Evolutionary conservation across 2,888 invertebrate species (phyloP).

Genomic region (Xestia sexstrigata): DNA sequence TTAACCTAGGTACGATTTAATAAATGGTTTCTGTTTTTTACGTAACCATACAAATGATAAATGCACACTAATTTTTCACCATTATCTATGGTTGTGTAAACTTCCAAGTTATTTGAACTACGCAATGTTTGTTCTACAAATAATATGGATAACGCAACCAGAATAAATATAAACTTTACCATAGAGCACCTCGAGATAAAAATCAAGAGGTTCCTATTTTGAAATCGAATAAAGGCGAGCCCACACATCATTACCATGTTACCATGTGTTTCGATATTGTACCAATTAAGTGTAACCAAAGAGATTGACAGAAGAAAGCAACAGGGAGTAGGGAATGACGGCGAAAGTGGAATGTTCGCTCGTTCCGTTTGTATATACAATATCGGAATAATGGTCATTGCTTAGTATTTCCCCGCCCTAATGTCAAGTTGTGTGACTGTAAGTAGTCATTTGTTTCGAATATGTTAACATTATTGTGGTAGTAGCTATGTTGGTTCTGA

Average conservation of each 20-base stretch:
- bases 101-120: constrained; percentile 26
- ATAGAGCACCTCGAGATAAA: constrained; percentile 55
- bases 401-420: constrained; percentile 66
- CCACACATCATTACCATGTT: constrained; percentile 62
- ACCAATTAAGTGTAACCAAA: constrained; percentile 80
- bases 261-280: constrained; percentile 75
- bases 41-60: constrained; percentile 32
- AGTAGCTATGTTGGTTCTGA: constrained; percentile 33
- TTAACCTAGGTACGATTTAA: not conserved
- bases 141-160: constrained; percentile 34
- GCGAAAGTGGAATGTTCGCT: constrained; percentile 80
- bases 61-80: constrained; percentile 30
- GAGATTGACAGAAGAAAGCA: constrained; percentile 86
- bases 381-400: constrained; percentile 72
- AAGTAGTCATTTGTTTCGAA: constrained; percentile 49
- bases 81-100: constrained; percentile 53
- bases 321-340: constrained; percentile 74
- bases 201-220: constrained; percentile 41
- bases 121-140: constrained; percentile 46
- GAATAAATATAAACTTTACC: constrained; percentile 39
- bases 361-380: constrained; percentile 76
- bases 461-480: constrained; percentile 41
- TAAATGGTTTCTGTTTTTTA: constrained; percentile 23
- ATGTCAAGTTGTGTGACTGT: constrained; percentile 72
- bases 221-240: constrained; percentile 44